Evolutionary conservation across 1,140 invertebrate species (phyloP).

Genomic region (Rhyzopertha dominica): DNA sequence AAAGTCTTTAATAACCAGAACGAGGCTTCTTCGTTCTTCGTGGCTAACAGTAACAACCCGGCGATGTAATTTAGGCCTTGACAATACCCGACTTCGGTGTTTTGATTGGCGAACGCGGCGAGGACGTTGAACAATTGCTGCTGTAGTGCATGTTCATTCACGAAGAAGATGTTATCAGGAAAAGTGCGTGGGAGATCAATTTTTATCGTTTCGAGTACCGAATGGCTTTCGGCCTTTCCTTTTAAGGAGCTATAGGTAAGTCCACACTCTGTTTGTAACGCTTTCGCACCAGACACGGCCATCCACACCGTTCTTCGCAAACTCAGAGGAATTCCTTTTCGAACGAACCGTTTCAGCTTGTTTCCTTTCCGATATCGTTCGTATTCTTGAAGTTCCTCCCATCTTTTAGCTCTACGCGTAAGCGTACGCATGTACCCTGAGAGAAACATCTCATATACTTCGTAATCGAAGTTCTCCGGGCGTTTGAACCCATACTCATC

Average conservation of each 20-base stretch:
- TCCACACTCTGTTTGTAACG: conserved; percentile 59
- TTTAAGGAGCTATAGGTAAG: conserved; percentile 68
- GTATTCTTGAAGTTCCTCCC: conserved; percentile 67
- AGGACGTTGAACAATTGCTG: conserved; percentile 78
- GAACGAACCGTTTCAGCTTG: conserved; percentile 76
- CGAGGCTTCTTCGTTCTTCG: conserved; percentile 82
- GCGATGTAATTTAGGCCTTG: conserved; percentile 93
- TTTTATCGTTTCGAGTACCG: conserved; percentile 72
- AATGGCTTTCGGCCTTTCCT: conserved; percentile 58
- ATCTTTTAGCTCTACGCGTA: conserved; percentile 74
- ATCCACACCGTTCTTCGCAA: conserved; percentile 72
- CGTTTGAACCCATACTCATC: conserved; percentile 92
- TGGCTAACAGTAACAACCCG: conserved; percentile 75
- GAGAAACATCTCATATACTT: conserved; percentile 83
- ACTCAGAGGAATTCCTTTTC: conserved; percentile 84
- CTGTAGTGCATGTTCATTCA: conserved; percentile 65
- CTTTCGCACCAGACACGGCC: conserved; percentile 71
- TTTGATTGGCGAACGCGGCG: conserved; percentile 83
- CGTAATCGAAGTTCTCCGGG: conserved; percentile 77
- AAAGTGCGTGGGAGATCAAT: conserved; percentile 86
- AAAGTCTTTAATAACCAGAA: conserved; percentile 88
- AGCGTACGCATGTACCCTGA: conserved; percentile 77
- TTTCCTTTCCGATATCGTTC: conserved; percentile 54
- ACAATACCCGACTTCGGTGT: conserved; percentile 83
- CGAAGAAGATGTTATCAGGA: conserved; percentile 91